These are phyloP conservation scores for Corythoichthys haematopterus DNA, from an alignment of 2,113 vertebrate species.

Conservation along the genomic window DNA sequence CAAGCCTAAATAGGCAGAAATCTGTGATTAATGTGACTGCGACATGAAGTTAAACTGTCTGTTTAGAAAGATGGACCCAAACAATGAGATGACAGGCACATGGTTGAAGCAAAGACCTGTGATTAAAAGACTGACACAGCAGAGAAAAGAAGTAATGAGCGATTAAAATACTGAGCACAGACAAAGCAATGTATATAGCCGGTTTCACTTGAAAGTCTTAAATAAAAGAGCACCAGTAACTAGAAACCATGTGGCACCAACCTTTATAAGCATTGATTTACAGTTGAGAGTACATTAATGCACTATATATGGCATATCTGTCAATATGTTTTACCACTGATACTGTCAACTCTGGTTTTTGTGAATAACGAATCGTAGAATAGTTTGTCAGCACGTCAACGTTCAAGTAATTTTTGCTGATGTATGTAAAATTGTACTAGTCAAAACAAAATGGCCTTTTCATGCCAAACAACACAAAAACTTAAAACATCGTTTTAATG, in stretches of 20 bases:
- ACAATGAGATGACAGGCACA: constrained; percentile 25
- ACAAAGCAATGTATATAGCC: constrained; percentile 20
- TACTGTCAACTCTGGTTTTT: neutral
- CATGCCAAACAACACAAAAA: too few species aligned
- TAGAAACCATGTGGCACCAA: neutral
- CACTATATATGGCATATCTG: neutral
- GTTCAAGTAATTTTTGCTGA: too few species aligned
- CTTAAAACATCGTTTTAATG: too few species aligned
- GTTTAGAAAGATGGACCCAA: constrained; percentile 19
- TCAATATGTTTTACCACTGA: neutral
- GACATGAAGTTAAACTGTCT: constrained; percentile 13
- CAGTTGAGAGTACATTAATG: neutral
- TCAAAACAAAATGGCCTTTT: too few species aligned
- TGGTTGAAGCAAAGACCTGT: constrained; percentile 8
- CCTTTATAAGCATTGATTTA: neutral
- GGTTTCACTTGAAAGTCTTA: constrained; percentile 4
- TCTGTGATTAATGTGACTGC: constrained; percentile 19
- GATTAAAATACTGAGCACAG: constrained; percentile 24
- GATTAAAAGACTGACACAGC: constrained; percentile 1
- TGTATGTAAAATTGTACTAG: too few species aligned
- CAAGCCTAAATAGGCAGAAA: constrained; percentile 18
- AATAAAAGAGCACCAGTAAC: neutral
- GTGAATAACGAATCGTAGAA: too few species aligned
- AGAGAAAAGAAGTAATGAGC: constrained; percentile 4
- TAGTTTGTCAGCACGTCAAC: too few species aligned